Conservation (phyloP, 2,888 invertebrate genomes). For the Dendrolimus houi region DNA sequence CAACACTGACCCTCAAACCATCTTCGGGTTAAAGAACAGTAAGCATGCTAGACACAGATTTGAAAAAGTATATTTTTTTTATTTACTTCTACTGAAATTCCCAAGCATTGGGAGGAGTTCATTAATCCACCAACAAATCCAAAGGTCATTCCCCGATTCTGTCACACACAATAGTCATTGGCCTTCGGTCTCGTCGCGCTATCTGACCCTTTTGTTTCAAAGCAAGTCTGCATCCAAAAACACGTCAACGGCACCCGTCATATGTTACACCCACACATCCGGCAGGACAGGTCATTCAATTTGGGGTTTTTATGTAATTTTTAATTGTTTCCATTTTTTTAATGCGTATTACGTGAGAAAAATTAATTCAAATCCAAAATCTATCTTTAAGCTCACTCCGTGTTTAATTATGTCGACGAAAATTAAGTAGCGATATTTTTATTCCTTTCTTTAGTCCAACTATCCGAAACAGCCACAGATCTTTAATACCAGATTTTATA, state of each 20-base stretch:
- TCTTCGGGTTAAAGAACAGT: no score
- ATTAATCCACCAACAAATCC: constrained; percentile 17
- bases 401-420: no score
- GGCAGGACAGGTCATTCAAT: constrained; percentile 63
- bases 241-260: constrained; percentile 53
- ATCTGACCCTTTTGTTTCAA: constrained; percentile 63
- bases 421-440: no score
- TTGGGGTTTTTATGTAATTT: constrained; percentile 53
- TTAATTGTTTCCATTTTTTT: constrained; percentile 9
- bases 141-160: constrained; percentile 61
- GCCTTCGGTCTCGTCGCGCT: constrained; percentile 67
- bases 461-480: no score
- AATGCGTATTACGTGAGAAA: not conserved
- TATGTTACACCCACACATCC: constrained; percentile 35
- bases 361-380: no score
- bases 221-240: constrained; percentile 1
- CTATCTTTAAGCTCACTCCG: no score
- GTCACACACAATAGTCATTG: constrained; percentile 46
- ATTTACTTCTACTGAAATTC: no score
- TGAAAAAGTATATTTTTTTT: no score
- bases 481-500: no score
- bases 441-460: no score
- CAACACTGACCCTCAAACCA: no score
- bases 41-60: no score
- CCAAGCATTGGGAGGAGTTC: constrained; percentile 13